phyloP scores from a whole-genome alignment of 2,888 invertebrate genomes.

The Sipha maydis region DNA sequence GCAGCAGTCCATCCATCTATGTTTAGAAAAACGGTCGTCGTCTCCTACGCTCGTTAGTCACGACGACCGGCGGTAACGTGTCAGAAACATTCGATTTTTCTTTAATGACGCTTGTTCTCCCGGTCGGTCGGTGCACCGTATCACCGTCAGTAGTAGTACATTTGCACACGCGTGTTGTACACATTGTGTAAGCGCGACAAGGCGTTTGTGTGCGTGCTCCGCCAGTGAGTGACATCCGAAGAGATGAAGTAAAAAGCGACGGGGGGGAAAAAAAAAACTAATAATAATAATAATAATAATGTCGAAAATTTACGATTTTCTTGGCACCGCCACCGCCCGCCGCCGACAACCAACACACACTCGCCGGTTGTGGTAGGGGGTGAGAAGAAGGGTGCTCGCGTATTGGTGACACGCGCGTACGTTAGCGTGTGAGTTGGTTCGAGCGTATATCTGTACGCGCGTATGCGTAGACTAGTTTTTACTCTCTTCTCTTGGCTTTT shows the following conservation, averaged over 20 bases:
- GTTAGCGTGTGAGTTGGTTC: too few species aligned
- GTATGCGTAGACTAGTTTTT: background rate
- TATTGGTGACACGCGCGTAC: constrained; percentile 37
- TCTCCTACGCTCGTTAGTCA: constrained; percentile 40
- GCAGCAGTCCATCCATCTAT: constrained; percentile 5
- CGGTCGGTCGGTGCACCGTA: background rate
- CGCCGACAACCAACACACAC: constrained; percentile 3
- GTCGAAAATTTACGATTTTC: constrained; percentile 58
- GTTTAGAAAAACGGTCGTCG: constrained; percentile 44
- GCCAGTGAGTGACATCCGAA: constrained; percentile 38
- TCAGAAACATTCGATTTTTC: constrained; percentile 58
- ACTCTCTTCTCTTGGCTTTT: background rate
- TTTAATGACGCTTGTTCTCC: constrained; percentile 38
- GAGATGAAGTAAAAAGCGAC: background rate
- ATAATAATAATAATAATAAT: constrained; percentile 2
- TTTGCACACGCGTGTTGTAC: background rate
- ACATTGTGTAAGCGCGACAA: too few species aligned
- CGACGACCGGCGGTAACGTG: background rate
- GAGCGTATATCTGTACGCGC: too few species aligned
- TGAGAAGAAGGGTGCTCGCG: background rate
- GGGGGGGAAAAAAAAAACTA: background rate
- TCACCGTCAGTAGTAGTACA: background rate
- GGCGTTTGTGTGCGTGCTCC: too few species aligned
- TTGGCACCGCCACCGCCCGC: constrained; percentile 51
- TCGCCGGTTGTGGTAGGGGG: too few species aligned